Percentiles rank a stretch among this genome's conserved stretches.
Evolutionary conservation across 2,113 vertebrate genomes (phyloP).

Genomic region (Macaca mulatta): DNA sequence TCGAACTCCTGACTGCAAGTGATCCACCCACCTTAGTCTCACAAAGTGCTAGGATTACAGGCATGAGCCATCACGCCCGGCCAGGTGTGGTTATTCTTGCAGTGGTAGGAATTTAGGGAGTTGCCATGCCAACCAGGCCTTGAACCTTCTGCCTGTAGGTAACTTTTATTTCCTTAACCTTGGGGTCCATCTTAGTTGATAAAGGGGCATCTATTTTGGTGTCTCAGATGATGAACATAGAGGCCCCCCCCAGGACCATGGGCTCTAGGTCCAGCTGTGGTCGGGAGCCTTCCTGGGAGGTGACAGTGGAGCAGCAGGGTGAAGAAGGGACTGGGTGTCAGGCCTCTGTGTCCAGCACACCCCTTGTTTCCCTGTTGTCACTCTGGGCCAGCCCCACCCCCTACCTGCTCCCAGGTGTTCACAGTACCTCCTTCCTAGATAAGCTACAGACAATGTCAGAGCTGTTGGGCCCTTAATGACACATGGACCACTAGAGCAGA

Average conservation of each 20-base stretch:
- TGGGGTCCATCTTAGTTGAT: too few species aligned
- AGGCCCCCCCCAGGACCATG: neutral
- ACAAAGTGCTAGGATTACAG: too few species aligned
- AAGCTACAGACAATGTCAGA: neutral
- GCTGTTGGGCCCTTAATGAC: neutral
- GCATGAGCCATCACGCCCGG: too few species aligned
- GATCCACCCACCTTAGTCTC: too few species aligned
- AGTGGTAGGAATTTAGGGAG: neutral
- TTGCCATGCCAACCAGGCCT: neutral
- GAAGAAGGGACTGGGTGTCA: neutral
- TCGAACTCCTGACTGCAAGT: too few species aligned
- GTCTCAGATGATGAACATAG: neutral
- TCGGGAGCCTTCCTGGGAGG: neutral
- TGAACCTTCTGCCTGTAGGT: neutral
- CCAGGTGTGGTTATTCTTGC: too few species aligned
- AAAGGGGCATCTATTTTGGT: neutral
- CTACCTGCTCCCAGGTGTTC: neutral
- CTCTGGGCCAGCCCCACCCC: neutral
- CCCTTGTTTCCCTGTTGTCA: neutral
- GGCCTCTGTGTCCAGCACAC: neutral
- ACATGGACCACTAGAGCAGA: too few species aligned
- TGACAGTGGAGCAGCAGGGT: fast-evolving
- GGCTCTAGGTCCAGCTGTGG: neutral
- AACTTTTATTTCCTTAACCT: neutral
- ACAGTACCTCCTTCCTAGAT: neutral